These are phyloP conservation scores for Tethya wilhelma DNA, from an alignment of 37 sponge, comb jelly and placozoan species.

Conservation along the genomic window DNA sequence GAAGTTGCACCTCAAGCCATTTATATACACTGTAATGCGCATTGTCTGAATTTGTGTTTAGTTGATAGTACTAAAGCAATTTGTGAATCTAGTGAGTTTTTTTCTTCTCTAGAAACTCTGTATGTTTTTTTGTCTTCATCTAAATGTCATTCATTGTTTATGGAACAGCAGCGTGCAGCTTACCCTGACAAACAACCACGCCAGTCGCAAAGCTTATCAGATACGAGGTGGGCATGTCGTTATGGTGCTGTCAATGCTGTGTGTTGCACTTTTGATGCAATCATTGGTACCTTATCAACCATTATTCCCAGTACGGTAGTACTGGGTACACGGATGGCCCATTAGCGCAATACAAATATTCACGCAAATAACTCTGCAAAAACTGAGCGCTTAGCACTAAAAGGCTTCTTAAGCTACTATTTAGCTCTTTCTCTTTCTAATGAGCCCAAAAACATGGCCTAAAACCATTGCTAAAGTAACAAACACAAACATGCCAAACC, in stretches of 20 bases:
- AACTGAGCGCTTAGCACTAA: too few species aligned
- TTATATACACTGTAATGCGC: constrained; percentile 56
- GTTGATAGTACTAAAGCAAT: constrained; percentile 23
- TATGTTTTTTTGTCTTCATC: constrained; percentile 44
- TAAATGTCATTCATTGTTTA: constrained; percentile 41
- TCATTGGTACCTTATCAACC: too few species aligned
- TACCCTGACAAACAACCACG: constrained; percentile 49
- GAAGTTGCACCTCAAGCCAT: constrained; percentile 37
- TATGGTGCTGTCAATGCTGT: constrained; percentile 31
- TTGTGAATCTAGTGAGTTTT: constrained; percentile 37
- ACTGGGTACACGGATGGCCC: too few species aligned
- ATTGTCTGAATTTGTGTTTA: constrained; percentile 28
- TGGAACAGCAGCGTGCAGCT: constrained; percentile 38
- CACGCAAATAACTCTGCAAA: too few species aligned
- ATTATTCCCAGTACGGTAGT: too few species aligned
- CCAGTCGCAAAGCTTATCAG: constrained; percentile 42
- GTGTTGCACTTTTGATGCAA: constrained; percentile 24
- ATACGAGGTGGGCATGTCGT: constrained; percentile 52
- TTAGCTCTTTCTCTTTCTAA: too few species aligned
- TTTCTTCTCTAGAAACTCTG: constrained; percentile 42
- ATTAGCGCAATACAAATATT: too few species aligned
- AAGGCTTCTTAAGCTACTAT: too few species aligned
- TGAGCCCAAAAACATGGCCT: too few species aligned
- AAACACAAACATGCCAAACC: too few species aligned
- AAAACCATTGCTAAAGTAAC: too few species aligned